Evolutionary conservation across 2,888 invertebrate genomes (phyloP).

Genomic region (Eupithecia inturbata): DNA sequence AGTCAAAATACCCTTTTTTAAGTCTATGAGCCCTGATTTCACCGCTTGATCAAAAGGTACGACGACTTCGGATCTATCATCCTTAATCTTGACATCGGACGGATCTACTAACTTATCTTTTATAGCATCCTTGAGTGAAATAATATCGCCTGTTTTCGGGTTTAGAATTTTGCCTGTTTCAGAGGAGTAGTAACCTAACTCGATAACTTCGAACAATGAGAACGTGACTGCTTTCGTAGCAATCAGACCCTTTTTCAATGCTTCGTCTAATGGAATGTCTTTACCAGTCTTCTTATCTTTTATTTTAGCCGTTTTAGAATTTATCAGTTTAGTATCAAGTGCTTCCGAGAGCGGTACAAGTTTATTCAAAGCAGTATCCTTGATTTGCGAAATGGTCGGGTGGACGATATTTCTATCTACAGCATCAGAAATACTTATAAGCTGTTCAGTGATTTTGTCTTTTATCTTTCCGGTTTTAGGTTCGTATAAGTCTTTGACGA

Average conservation of each 20-base stretch:
- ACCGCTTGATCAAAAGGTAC: slow-evolving; percentile 88
- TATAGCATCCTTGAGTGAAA: slow-evolving; percentile 90
- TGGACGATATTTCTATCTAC: slow-evolving; percentile 92
- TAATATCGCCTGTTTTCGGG: slow-evolving; percentile 89
- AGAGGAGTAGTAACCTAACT: slow-evolving; percentile 90
- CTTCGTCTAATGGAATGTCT: slow-evolving; percentile 88
- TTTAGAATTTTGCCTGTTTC: slow-evolving; percentile 89
- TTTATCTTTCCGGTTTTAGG: slow-evolving; percentile 87
- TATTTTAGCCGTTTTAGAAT: slow-evolving; percentile 88
- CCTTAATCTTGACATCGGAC: slow-evolving; percentile 88
- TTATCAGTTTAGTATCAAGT: slow-evolving; percentile 86
- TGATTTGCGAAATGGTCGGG: slow-evolving; percentile 91
- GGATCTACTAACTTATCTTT: slow-evolving; percentile 89
- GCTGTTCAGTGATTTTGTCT: slow-evolving; percentile 89
- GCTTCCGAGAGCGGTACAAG: slow-evolving; percentile 91
- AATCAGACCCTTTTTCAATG: slow-evolving; percentile 88
- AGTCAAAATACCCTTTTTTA: slow-evolving; percentile 87
- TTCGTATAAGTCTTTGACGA: slow-evolving; percentile 88
- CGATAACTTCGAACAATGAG: slow-evolving; percentile 89
- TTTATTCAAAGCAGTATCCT: slow-evolving; percentile 89
- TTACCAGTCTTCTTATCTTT: slow-evolving; percentile 89
- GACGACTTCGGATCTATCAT: slow-evolving; percentile 87
- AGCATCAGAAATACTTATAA: slow-evolving; percentile 89
- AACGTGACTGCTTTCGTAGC: slow-evolving; percentile 88
- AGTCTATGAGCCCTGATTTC: slow-evolving; percentile 87